Evolutionary conservation across 2,113 vertebrate species (phyloP).

Genomic region (Terrapene triunguis): DNA sequence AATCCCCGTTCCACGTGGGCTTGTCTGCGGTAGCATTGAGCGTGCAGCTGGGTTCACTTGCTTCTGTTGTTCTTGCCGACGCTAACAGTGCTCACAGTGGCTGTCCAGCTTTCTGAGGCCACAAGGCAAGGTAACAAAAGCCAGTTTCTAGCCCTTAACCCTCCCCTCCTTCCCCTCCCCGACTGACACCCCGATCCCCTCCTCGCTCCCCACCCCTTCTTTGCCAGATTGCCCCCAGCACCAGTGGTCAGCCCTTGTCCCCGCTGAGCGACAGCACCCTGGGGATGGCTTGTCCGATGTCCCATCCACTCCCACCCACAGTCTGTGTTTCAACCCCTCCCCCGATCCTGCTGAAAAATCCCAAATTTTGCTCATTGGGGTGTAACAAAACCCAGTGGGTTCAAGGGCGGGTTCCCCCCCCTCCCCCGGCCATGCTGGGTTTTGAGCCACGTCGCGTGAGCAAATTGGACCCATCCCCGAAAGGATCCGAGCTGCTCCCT

Average conservation of each 20-base stretch:
- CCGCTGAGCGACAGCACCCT: neutral
- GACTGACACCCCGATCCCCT: neutral
- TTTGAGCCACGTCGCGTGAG: neutral
- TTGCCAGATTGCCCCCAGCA: neutral
- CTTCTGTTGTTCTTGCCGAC: neutral
- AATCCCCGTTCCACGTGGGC: neutral
- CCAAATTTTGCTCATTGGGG: neutral
- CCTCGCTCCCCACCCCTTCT: neutral
- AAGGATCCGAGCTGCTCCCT: neutral
- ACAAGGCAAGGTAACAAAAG: neutral
- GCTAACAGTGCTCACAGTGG: neutral
- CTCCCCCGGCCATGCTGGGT: fast-evolving
- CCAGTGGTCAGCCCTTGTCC: neutral
- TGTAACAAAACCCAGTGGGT: neutral
- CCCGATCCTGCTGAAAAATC: neutral
- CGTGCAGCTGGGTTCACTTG: neutral
- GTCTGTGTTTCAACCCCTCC: neutral
- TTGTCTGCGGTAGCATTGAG: neutral
- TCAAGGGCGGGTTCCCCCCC: fast-evolving
- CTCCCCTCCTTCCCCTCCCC: neutral
- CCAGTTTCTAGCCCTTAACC: neutral
- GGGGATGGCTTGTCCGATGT: fast-evolving
- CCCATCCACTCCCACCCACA: neutral
- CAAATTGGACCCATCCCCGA: neutral
- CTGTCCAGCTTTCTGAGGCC: neutral